Base-by-base conservation (phyloP, 2,113 vertebrate genomes). In the Silurus glanis region DNA sequence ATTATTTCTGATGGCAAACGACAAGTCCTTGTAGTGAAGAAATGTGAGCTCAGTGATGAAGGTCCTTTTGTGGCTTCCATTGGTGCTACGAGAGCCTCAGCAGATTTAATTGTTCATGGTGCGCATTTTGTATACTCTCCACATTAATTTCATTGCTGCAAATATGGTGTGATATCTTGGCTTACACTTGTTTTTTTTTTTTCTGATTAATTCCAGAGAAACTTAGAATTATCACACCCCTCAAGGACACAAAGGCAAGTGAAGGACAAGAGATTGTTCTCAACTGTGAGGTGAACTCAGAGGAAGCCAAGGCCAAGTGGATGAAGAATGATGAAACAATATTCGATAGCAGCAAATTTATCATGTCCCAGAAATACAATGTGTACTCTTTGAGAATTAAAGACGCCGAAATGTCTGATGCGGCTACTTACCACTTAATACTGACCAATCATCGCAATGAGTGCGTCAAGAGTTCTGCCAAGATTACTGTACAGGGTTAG, bases 231-330 rank as follows among this genome's bases (percentile, higher is more conserved):
- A 91, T 99, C 91, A 97, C 97, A 82, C 97, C 98, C 4, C 95
- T 99, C 86, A 99, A 97, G 87, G 97, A 99, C 92, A 96, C 94
- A 0, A 95, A 96, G 66, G 95, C 94, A 84, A 96, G 91, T 87
- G 98, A 99, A 90, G 95, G 96, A 85, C 94, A 97, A 89, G 98
- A 99, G 93, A 94, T 96, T 7, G 95, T 98, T 71, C 97, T 99
- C 89, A 97, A 98, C 94, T 99, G 98, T 80, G 98, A 99, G 93
- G 97, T 98, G 80, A 99, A 99, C 93, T 94, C 96, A 1, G 98
- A 98, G 89, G 97, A 95, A 85, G 98, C 97, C n/a, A 99, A 99
- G 91, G 97, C 97, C 86, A 99, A 99, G 88, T 99, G 98, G 98
- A 95, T 97, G 92, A 97, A 96, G 95, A 95, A 98, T 76, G 95